phyloP scores from a whole-genome alignment of 2,113 vertebrate species.

The Rhinolophus ferrumequinum region DNA sequence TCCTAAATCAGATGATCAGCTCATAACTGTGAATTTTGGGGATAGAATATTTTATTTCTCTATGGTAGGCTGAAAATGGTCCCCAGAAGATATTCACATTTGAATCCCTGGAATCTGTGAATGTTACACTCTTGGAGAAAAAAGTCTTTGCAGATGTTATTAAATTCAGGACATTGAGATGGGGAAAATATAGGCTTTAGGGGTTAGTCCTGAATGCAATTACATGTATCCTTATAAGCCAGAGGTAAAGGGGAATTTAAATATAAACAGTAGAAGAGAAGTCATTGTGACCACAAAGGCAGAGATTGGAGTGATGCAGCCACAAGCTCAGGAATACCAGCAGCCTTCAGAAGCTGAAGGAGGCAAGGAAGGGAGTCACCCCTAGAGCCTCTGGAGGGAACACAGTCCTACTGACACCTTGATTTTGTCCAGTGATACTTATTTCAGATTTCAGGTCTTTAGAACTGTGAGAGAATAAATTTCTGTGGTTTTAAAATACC shows the following conservation, averaged over 20 bases:
- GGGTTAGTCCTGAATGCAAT: not conserved
- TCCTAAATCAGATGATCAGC: not conserved
- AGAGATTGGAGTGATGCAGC: not conserved
- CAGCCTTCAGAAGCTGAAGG: not conserved
- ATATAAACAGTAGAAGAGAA: not conserved
- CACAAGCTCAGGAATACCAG: not conserved
- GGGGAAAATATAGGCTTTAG: not conserved
- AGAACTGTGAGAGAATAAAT: not conserved
- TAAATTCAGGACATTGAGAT: not conserved
- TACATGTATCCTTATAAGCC: not conserved
- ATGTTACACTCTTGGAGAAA: not conserved
- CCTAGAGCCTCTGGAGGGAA: not conserved
- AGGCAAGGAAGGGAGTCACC: not conserved
- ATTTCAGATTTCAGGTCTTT: not conserved
- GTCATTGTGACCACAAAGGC: not conserved
- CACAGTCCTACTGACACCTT: fast-evolving
- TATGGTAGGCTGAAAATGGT: not conserved
- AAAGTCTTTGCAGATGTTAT: not conserved
- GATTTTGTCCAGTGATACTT: not conserved
- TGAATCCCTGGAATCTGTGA: not conserved
- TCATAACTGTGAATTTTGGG: not conserved
- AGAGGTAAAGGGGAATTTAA: not conserved
- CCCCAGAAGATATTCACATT: not conserved
- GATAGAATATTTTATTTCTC: not conserved
- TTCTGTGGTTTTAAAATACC: not conserved